Conservation (phyloP, 2,113 vertebrate species). For the Bufo gargarizans region DNA sequence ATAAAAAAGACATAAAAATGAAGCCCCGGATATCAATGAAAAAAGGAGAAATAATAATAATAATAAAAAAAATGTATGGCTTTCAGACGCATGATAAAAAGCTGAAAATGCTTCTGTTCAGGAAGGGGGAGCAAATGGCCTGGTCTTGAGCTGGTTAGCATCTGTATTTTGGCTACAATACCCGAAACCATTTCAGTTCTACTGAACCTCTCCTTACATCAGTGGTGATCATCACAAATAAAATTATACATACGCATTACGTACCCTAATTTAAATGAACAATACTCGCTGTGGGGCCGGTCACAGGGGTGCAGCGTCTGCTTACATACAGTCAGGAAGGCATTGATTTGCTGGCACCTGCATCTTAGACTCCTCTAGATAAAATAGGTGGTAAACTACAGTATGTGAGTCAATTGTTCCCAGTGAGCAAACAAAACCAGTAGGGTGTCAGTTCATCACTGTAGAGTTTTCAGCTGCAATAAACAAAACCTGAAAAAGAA, state of each 20-base stretch:
- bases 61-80: no score
- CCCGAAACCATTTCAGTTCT: background rate
- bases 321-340: slow-evolving; percentile 69
- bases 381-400: slow-evolving; percentile 76
- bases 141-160: no score
- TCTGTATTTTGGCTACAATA: no score
- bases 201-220: background rate
- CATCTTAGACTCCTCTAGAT: slow-evolving; percentile 77
- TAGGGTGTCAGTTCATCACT: slow-evolving; percentile 71
- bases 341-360: slow-evolving; percentile 80
- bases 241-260: background rate
- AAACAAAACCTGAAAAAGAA: slow-evolving; percentile 24
- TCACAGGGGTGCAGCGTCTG: background rate
- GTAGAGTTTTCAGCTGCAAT: slow-evolving; percentile 42
- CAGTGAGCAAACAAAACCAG: slow-evolving; percentile 73
- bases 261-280: background rate
- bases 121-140: no score
- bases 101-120: no score
- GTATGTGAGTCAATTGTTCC: slow-evolving; percentile 74
- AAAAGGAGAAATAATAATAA: no score
- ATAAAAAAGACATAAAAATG: no score
- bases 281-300: background rate
- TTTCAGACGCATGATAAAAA: no score
- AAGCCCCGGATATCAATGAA: no score
- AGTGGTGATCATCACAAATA: background rate